A percentile compares a stretch with the other conserved stretches of the same genome.
Conservation (phyloP, 2,888 invertebrate genomes). For the Volucella inflata region DNA sequence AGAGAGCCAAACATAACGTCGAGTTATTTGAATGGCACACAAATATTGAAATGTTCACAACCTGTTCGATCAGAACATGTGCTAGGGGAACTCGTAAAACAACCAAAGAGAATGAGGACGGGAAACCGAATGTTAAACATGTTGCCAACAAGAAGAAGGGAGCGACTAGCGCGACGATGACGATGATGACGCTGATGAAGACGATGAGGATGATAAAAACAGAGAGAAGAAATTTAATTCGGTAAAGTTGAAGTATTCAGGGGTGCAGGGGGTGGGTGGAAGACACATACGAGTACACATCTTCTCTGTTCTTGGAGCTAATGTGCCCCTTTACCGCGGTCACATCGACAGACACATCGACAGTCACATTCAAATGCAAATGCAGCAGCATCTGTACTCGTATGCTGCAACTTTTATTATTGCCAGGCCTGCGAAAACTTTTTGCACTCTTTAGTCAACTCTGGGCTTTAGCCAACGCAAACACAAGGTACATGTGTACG, state of each 20-base stretch:
- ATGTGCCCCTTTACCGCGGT: constrained; percentile 24
- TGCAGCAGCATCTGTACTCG: constrained; percentile 55
- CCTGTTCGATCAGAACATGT: constrained; percentile 64
- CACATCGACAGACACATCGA: constrained; percentile 45
- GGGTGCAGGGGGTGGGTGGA: constrained; percentile 67
- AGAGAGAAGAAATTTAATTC: constrained; percentile 38
- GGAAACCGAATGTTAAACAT: constrained; percentile 67
- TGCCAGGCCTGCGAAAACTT: constrained; percentile 38
- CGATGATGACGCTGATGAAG: neutral
- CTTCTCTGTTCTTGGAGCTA: constrained; percentile 49
- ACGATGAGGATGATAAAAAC: constrained; percentile 26
- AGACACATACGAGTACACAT: constrained; percentile 63
- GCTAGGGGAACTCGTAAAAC: neutral
- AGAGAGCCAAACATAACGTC: constrained; percentile 17
- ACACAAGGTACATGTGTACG: constrained; percentile 47
- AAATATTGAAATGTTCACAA: constrained; percentile 72
- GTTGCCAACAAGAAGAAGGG: constrained; percentile 45
- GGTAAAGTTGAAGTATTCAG: constrained; percentile 33
- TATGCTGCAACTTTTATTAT: constrained; percentile 47
- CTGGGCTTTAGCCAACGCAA: constrained; percentile 62
- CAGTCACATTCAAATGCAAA: constrained; percentile 65
- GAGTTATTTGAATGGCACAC: constrained; percentile 46
- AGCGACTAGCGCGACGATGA: neutral
- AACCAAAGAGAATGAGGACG: constrained; percentile 11
- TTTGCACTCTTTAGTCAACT: constrained; percentile 12